Evolutionary conservation across 2,888 invertebrate genomes (phyloP).

Genomic region (Protodeltote pygarga): DNA sequence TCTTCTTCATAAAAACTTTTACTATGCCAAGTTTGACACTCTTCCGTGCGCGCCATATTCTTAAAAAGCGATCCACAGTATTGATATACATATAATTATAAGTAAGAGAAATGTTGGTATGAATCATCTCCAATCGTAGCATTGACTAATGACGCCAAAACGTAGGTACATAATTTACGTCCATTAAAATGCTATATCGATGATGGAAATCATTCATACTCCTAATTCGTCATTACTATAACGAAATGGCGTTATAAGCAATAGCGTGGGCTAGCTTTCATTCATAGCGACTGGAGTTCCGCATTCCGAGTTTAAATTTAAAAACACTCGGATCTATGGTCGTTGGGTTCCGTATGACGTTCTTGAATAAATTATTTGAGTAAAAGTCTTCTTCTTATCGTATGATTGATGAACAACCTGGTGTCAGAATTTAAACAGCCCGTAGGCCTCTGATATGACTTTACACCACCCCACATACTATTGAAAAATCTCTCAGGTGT

Average conservation of each 20-base stretch:
- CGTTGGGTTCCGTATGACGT: slow-evolving; percentile 3
- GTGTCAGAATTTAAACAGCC: not conserved
- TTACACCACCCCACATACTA: no score
- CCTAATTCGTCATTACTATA: slow-evolving; percentile 26
- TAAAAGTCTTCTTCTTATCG: no score
- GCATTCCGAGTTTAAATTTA: slow-evolving; percentile 55
- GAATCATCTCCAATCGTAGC: slow-evolving; percentile 2
- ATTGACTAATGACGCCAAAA: not conserved
- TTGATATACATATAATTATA: no score
- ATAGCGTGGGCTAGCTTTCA: slow-evolving; percentile 32
- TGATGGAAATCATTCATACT: slow-evolving; percentile 23
- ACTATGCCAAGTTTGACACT: no score
- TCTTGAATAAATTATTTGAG: not conserved
- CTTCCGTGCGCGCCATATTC: no score
- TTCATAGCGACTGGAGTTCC: slow-evolving; percentile 51
- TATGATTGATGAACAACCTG: not conserved
- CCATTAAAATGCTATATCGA: slow-evolving; percentile 17
- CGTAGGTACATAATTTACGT: slow-evolving; percentile 6
- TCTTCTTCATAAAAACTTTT: no score
- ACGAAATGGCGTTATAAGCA: slow-evolving; percentile 29
- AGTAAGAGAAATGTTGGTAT: no score
- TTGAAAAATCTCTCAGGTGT: no score
- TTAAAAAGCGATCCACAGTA: no score
- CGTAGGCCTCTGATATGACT: not conserved
- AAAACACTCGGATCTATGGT: slow-evolving; percentile 10